Base-by-base conservation (phyloP, 1,140 invertebrate genomes). In the Diplogasteroides magnus region DNA sequence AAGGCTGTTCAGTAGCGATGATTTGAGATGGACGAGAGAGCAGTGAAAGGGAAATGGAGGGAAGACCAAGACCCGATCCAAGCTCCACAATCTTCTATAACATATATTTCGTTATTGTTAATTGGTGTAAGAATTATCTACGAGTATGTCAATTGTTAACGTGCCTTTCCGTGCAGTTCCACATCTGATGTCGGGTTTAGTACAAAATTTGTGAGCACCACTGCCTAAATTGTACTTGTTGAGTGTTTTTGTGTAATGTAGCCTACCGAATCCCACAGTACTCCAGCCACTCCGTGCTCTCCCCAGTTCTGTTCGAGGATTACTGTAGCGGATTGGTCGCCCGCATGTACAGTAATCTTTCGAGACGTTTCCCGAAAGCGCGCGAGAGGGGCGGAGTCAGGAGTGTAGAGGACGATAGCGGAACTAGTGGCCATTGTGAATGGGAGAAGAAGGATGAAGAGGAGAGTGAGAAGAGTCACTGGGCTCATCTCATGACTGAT, bases 191-290 rank as follows among this genome's bases (percentile, higher is more conserved):
- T 31, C 15, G 23, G 25, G 25, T 28, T n/a, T 2, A 65, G 27
- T 56, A 65, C 13, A 55, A 37, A 65, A 37, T 28, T 13, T 2
- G 37, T 25, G 29, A 65, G 27, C 2, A 65, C 48, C 13, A 55
- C 25, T 13, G 64, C 64, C 64, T 65, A 26, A 6, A 55, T 15
- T 37, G 2, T 48, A 25, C 23, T 56, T 2, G 2, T 11, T 48
- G 6, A 19, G 6, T 48, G 37, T 48, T 48, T 11, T 48, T 19
- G 37, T 48, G 6, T 19, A 6, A 48, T 48, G 2, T 32, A 11
- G 48, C 32, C 25, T 26, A 65, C 64, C 29, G 64, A 65, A 65
- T 65, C 64, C 64, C 64, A 65, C 25, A 65, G 37, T 48, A 65
- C 64, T 29, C 64, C 64, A 3, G 64, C 64, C 29, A 65, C 64